Percentiles rank a stretch among this genome's conserved stretches.
phyloP scores from a whole-genome alignment of 2,888 invertebrate species.

The Eilema caniola region DNA sequence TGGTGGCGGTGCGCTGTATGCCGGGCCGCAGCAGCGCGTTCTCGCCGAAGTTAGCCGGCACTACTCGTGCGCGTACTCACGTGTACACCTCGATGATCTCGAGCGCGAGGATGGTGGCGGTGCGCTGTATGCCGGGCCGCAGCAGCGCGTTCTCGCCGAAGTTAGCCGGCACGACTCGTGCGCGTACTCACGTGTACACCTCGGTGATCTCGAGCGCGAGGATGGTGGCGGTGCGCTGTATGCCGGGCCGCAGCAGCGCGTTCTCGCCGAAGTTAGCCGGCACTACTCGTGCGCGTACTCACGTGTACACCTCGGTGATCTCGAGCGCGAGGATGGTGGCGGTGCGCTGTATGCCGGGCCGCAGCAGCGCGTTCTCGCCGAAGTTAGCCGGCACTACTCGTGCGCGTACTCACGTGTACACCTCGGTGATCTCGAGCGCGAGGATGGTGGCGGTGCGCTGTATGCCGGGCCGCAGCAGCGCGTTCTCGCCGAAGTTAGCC shows the following conservation, averaged over 20 bases:
- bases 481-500: conserved; percentile 85
- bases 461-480: conserved; percentile 80
- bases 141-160: conserved; percentile 88
- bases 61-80: too few relatives aligned
- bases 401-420: conserved; percentile 78
- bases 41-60: conserved; percentile 84
- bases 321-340: conserved; percentile 87
- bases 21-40: conserved; percentile 82
- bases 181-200: conserved; percentile 77
- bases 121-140: conserved; percentile 76
- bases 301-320: conserved; percentile 86
- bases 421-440: conserved; percentile 87
- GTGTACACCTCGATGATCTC: conserved; percentile 87
- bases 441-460: conserved; percentile 83
- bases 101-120: conserved; percentile 85
- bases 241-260: conserved; percentile 80
- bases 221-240: conserved; percentile 82
- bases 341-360: conserved; percentile 77
- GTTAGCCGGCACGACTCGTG: too few relatives aligned
- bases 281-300: too few relatives aligned
- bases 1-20: conserved; percentile 79
- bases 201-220: conserved; percentile 88
- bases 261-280: conserved; percentile 84
- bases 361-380: conserved; percentile 86
- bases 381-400: conserved; percentile 71